Evolutionary conservation across 2,888 invertebrate species (phyloP), one percentile per base, ranked within the genome.

Genomic region (Tortricodes alternella): DNA sequence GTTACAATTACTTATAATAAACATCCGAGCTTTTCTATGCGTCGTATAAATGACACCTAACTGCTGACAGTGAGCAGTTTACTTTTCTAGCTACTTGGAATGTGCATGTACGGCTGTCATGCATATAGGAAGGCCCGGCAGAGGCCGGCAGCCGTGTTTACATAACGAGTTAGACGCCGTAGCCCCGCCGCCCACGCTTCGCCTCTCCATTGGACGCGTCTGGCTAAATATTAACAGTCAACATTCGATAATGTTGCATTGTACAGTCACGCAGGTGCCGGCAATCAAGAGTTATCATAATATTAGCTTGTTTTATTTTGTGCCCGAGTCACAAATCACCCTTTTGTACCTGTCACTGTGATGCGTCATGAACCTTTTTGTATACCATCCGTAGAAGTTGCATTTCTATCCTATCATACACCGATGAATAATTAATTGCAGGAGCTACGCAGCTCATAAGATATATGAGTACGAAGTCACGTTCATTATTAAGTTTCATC

Each of bases 111-210:
- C 74, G 71, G 73, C 74, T 71, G 74, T 75, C 73, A 68, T 63
- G 68, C 67, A 73, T 67, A 74, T 71, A 72, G 70, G 67, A 56
- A 56, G 68, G 71, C 71, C 74, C 68, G 76, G 73, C 78, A n/a
- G n/a, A n/a, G n/a, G n/a, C n/a, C n/a, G n/a, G 81, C 83, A 80
- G 84, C 73, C 74, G 74, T 87, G 88, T 88, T 88, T 85, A 85
- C 85, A 83, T 80, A 86, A 83, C 85, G 85, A 74, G 88, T 89
- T 88, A 89, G 84, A 75, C 70, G 74, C 73, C 71, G 67, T 67
- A 70, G 71, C 70, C 71, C 69, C 66, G 60, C 69, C 74, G 83
- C 86, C 86, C 77, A 85, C 87, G 75, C 76, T 64, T 60, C 63
- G 51, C 62, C 64, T 51, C 58, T 61, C 68, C 71, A 76, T 78